These are phyloP conservation scores for Progne subis DNA, from an alignment of 2,113 vertebrate species.

Conservation along the genomic window DNA sequence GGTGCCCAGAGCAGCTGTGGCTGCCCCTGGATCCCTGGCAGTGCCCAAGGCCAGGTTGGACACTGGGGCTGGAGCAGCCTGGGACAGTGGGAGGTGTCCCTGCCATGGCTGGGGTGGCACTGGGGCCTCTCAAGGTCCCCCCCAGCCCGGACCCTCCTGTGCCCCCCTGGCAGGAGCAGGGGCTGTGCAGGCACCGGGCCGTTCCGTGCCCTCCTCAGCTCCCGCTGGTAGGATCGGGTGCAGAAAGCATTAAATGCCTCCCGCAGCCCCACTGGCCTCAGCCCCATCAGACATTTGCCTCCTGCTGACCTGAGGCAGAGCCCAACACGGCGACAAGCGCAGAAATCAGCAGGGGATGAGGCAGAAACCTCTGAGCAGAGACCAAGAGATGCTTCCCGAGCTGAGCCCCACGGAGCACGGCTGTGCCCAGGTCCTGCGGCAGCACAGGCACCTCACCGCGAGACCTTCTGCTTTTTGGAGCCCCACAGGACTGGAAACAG, in stretches of 20 bases:
- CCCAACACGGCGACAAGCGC: not conserved
- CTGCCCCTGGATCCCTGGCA: too few species aligned
- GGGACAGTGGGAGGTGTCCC: too few species aligned
- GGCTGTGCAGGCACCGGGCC: not conserved
- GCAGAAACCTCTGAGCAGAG: not conserved
- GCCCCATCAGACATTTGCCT: not conserved
- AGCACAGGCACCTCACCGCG: not conserved
- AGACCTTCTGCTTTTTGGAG: not conserved
- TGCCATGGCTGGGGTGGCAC: too few species aligned
- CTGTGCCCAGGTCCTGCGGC: not conserved
- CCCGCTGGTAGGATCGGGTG: not conserved
- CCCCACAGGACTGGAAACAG: too few species aligned
- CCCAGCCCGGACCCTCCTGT: not conserved
- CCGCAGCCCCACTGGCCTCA: not conserved
- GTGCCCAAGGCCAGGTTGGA: too few species aligned
- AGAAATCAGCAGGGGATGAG: not conserved
- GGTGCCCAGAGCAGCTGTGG: too few species aligned
- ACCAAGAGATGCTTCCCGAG: not conserved
- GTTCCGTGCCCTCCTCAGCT: not conserved
- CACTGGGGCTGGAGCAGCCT: too few species aligned
- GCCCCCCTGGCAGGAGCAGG: not conserved
- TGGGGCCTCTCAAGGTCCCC: not conserved
- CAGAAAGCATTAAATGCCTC: not conserved
- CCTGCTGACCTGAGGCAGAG: not conserved
- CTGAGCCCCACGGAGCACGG: accelerated